phyloP scores from a whole-genome alignment of 53 echinoderm and acorn worm species.

The Glandiceps talaboti region DNA sequence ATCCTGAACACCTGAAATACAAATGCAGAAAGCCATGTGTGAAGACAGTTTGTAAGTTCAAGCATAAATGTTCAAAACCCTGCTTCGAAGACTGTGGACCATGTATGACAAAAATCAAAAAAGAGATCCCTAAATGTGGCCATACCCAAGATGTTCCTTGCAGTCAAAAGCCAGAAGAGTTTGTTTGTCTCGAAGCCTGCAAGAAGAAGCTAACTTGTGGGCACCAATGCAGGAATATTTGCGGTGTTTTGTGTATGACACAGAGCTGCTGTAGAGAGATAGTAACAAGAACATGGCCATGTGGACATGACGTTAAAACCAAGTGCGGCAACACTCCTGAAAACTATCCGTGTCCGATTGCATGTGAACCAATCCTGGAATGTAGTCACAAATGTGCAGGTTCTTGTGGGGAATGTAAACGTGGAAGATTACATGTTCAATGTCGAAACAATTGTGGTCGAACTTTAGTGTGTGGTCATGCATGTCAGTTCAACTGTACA shows the following conservation, averaged over 20 bases:
- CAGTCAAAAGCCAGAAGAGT: background rate
- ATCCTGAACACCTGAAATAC: slow-evolving; percentile 40
- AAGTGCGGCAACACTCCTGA: background rate
- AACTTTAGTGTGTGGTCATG: slow-evolving; percentile 74
- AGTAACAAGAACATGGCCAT: slow-evolving; percentile 2
- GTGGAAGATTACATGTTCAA: slow-evolving; percentile 53
- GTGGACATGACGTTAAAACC: slow-evolving; percentile 2
- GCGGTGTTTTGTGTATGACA: slow-evolving; percentile 17
- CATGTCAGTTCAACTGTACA: slow-evolving; percentile 51
- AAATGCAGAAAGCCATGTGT: slow-evolving; percentile 46
- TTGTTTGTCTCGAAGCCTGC: background rate
- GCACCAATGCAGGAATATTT: slow-evolving; percentile 3
- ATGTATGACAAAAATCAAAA: background rate
- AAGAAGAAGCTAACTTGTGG: slow-evolving; percentile 14
- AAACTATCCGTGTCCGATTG: slow-evolving; percentile 15
- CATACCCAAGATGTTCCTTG: background rate
- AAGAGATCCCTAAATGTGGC: background rate
- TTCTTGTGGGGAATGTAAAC: slow-evolving; percentile 56
- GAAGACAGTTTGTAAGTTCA: slow-evolving; percentile 29
- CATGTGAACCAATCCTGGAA: slow-evolving; percentile 29
- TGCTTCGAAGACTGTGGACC: slow-evolving; percentile 50
- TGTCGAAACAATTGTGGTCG: slow-evolving; percentile 54
- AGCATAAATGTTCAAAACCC: slow-evolving; percentile 39
- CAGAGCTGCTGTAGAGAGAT: background rate
- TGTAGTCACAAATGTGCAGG: slow-evolving; percentile 64